Base-by-base conservation (phyloP, 2,113 vertebrate species). In the Strigops habroptila region DNA sequence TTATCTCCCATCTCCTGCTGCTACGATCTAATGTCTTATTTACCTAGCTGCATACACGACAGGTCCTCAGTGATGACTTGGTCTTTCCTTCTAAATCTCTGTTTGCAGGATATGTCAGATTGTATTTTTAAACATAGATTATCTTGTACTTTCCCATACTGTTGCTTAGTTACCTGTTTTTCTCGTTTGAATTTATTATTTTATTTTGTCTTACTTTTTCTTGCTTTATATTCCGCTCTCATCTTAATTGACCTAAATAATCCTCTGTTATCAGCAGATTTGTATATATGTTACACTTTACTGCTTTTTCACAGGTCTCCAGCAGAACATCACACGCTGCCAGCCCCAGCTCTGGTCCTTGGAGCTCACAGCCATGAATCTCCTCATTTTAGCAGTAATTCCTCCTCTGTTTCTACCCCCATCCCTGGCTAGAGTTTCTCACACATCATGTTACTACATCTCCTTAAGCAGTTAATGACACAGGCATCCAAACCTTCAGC, bases 101-200 rank as follows among this genome's bases (percentile, higher is more conserved):
- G 33, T 63, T 39, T 83, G 88, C 60, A 80, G 91, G 68, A 27
- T 60, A 68, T 77, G 64, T 63, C 88, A 90, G 81, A 65, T 39
- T 53, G 37, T 69, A 33, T 37, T 84, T 93, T 93, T 82, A 73
- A 95, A 53, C 68, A 67, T 21, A 86, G 80, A 86, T 84, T 86
- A 69, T 92, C 83, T 78, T 65, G 22, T 93, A 33, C 93, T 88
- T 93, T 81, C 70, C 43, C 3, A 1, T 79, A 37, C 52, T 68
- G 92, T 97, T 96, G 96, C 96, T 77, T 94, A 79, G 95, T 92
- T 96, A 96, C 88, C 70, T 82, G 1, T n/a, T 84, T 91, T 89
- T 68, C 80, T 76, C 14, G 18, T 80, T 82, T 48, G 93, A 53
- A n/a, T 27, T 64, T 92, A 78, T 84, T 64, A 48, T 30, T 74